Percentiles rank a stretch among this genome's conserved stretches.
phyloP scores from a whole-genome alignment of 2,888 invertebrate species.

The Caradrina kadenii region DNA sequence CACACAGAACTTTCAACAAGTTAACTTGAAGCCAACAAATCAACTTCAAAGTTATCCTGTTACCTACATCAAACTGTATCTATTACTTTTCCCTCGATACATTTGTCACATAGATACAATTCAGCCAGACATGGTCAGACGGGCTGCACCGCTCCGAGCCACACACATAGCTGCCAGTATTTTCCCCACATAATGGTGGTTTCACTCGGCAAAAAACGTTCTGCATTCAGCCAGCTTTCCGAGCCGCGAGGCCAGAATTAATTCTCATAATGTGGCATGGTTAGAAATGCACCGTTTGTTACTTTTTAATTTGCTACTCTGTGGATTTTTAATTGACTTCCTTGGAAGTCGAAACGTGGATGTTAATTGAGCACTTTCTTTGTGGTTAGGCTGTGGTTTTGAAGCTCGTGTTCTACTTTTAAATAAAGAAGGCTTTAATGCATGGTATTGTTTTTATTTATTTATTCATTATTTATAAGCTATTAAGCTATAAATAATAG shows the following conservation, averaged over 20 bases:
- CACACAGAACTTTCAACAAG: slow-evolving; percentile 7
- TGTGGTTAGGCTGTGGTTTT: slow-evolving; percentile 30
- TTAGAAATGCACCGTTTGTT: slow-evolving; percentile 55
- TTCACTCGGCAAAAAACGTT: slow-evolving; percentile 74
- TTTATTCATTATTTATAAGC: not conserved
- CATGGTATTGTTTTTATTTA: not conserved
- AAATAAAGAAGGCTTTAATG: not conserved
- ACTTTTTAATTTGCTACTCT: slow-evolving; percentile 58
- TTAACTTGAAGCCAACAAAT: slow-evolving; percentile 10
- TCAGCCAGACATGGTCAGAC: slow-evolving; percentile 64
- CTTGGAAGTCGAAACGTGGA: slow-evolving; percentile 47
- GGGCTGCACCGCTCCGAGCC: slow-evolving; percentile 47
- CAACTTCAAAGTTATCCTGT: slow-evolving; percentile 41
- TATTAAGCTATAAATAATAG: not conserved
- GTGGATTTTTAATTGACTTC: slow-evolving; percentile 64
- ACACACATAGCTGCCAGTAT: slow-evolving; percentile 69
- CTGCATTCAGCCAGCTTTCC: slow-evolving; percentile 68
- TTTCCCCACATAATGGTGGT: slow-evolving; percentile 74
- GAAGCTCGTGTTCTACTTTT: slow-evolving; percentile 21
- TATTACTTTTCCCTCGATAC: slow-evolving; percentile 55
- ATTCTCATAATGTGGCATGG: slow-evolving; percentile 63
- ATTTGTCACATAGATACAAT: slow-evolving; percentile 64
- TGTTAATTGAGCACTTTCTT: slow-evolving; percentile 58
- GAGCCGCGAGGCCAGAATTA: slow-evolving; percentile 67
- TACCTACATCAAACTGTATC: slow-evolving; percentile 45